These are phyloP conservation scores for Ganaspis sp. DNA, from an alignment of 1,140 invertebrate genomes.

Conservation along the genomic window DNA sequence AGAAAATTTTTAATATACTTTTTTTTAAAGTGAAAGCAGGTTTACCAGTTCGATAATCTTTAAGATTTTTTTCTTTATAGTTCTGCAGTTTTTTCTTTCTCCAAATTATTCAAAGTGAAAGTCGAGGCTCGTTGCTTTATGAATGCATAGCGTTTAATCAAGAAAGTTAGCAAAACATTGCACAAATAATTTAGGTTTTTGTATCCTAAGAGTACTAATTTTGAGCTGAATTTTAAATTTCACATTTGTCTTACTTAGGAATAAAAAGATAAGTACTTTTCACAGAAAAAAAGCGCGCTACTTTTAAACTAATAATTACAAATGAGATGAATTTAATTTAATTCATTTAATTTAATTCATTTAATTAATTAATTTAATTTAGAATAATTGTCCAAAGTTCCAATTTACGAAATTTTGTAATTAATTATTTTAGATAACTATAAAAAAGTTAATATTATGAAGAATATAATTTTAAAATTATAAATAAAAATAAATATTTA, in stretches of 20 bases:
- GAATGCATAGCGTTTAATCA: neutral
- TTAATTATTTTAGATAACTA: too few relatives aligned
- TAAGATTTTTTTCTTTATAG: constrained; percentile 9
- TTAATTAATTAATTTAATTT: neutral
- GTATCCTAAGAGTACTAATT: neutral
- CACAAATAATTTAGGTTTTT: neutral
- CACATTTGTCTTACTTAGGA: too few relatives aligned
- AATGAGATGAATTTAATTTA: too few relatives aligned
- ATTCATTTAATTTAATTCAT: neutral
- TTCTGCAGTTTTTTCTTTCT: constrained; percentile 6
- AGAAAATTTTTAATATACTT: constrained; percentile 35
- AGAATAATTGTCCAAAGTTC: too few relatives aligned
- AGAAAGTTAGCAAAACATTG: constrained; percentile 11
- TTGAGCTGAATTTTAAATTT: too few relatives aligned
- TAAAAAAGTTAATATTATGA: too few relatives aligned
- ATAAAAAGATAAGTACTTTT: too few relatives aligned
- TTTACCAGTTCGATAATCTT: constrained; percentile 17
- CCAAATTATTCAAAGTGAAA: constrained; percentile 23
- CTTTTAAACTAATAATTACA: too few relatives aligned
- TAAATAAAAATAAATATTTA: too few relatives aligned
- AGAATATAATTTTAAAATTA: too few relatives aligned
- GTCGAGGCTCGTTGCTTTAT: neutral
- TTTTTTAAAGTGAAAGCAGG: constrained; percentile 12
- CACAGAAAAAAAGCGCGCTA: too few relatives aligned
- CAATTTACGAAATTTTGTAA: too few relatives aligned